Evolutionary conservation across 2,113 vertebrate species (phyloP).

Genomic region (Neopipo cinnamomea): DNA sequence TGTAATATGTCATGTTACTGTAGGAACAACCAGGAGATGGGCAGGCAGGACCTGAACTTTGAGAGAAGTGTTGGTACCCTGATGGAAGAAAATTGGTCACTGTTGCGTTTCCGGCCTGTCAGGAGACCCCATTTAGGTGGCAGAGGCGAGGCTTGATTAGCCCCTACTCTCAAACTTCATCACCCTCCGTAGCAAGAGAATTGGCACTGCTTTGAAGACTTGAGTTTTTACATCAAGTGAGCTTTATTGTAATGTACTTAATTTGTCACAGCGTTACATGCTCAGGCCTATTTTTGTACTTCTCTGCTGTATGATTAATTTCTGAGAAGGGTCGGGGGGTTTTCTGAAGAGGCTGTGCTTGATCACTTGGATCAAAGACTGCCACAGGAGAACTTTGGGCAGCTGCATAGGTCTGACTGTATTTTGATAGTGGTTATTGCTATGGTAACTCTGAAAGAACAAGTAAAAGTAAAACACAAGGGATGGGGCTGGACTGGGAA

Average conservation of each 20-base stretch:
- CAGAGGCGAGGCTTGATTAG: background rate
- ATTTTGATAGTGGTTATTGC: background rate
- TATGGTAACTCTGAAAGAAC: constrained; percentile 36
- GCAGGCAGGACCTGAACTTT: background rate
- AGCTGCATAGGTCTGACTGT: background rate
- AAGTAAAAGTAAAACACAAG: background rate
- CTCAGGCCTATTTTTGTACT: background rate
- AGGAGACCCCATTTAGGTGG: background rate
- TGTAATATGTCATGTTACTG: background rate
- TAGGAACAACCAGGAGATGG: background rate
- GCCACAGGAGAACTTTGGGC: background rate
- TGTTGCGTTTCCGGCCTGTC: background rate
- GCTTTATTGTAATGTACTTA: background rate
- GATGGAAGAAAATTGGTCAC: background rate
- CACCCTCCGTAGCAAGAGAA: background rate
- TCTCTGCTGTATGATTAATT: background rate
- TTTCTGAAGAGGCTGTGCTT: background rate
- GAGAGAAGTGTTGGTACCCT: background rate
- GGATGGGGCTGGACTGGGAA: background rate
- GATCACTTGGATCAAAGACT: background rate
- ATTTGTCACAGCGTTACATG: background rate
- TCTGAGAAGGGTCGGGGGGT: background rate
- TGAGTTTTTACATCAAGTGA: background rate
- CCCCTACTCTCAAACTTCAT: background rate
- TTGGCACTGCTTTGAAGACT: background rate